Base-by-base conservation (phyloP, 1,140 invertebrate genomes). In the Anagrus nilaparvatae region DNA sequence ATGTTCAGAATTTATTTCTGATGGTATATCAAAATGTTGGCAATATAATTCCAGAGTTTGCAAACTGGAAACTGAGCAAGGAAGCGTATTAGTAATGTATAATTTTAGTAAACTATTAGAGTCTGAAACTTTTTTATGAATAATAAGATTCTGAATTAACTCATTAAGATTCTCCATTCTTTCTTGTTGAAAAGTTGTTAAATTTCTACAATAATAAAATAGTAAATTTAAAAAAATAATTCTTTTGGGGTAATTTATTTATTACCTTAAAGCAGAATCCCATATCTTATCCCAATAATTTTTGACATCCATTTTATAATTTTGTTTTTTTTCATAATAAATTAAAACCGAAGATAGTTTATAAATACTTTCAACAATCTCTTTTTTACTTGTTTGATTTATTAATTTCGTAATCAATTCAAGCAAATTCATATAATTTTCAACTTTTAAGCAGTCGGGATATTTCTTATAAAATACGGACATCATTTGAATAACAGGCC, bases 221-320 rank as follows among this genome's bases (percentile, higher is more conserved):
- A 33, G 25, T 39, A 30, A 31, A 19, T 40, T 43, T 14, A 23
- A 29, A 3, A 29, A 40, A 19, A 28, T 27, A 39, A 31, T 12
- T 12, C 2, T 25, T 38, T n/a, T 12, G 9, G 35, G 14, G 40
- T 13, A 33, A n/a, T 23, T 27, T 24, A 24, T 20, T 33, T 8
- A 29, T 31, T 51, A 72, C 70, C 69, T 60, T 43, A 69, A 46
- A 7, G 59, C 51, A 25, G 56, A 57, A 41, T 71, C 64, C 54
- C 60, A 67, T 13, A 71, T 58, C 33, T 62, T 53, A 23, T 52
- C 54, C 69, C 69, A 72, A 12, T 62, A 47, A 37, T 44, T 46
- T 34, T 33, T 46, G 0, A 47, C 35, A 19, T 47, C 50, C 25
- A 47, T 24, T 20, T 46, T 31, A 2, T 38, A 7, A 24, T 30